Evolutionary conservation across 2,888 invertebrate genomes (phyloP), one percentile per base, ranked within the genome.

Genomic region (Sicus ferrugineus): DNA sequence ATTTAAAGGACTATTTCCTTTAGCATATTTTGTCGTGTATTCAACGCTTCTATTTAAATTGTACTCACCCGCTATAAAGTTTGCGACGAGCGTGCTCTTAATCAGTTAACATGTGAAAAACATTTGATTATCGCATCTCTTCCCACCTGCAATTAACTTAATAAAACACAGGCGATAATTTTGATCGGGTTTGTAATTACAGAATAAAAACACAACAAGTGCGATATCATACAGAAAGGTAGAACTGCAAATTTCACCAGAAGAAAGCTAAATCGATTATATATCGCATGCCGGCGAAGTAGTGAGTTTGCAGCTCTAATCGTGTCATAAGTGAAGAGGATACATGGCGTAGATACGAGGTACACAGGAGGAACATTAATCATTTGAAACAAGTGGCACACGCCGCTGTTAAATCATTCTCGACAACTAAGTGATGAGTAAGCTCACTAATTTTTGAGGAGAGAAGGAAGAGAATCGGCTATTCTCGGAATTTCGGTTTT

Each of bases 61-160:
- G n/a, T n/a, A n/a, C n/a, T n/a, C n/a, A n/a, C n/a, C n/a, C n/a
- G n/a, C n/a, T n/a, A n/a, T n/a, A n/a, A n/a, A n/a, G n/a, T n/a
- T n/a, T n/a, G n/a, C n/a, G n/a, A n/a, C n/a, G 26, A 42, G 42
- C 61, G 42, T 62, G 61, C 42, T 3, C 23, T 23, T 62, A 38
- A 62, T 62, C 61, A 16, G 11, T 23, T 42, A 9, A 16, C 21
- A 28, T 23, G 21, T 21, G 23, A 42, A 38, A 28, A 48, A 28
- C 63, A 63, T 63, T 63, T 65, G 52, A 65, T 54, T 65, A 23
- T 38, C 54, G 38, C 65, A 38, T n/a, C 31, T 34, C n/a, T n/a
- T n/a, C 23, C n/a, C 67, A 66, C 61, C 58, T 58, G 70, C 68
- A 72, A 72, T 72, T 70, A 70, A 68, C 50, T 68, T 58, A 72